Evolutionary conservation across 53 echinoderm and acorn worm genomes (phyloP), one percentile per base, ranked within the genome.

Genomic region (Arbacia lixula): DNA sequence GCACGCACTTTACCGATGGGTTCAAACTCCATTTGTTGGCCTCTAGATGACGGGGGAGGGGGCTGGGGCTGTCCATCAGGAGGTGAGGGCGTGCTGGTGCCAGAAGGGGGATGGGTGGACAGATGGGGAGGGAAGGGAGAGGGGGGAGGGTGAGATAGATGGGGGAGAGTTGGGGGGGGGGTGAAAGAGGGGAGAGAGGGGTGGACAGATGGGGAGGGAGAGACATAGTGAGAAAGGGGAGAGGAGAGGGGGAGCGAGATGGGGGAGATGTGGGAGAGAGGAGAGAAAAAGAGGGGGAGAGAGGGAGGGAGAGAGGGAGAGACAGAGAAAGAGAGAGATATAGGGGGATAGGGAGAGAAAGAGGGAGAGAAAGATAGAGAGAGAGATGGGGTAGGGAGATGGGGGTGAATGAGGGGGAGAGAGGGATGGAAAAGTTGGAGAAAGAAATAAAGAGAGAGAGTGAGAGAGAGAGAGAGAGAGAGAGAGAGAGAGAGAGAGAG

Each of bases 21-120:
- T 77, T 77, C 77, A 77, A 77, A 58, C 77, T 77, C 34, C 17
- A 77, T 77, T 77, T 77, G 58, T 8, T 36, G 37, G 58, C 57
- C 58, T 56, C 36, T 39, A 28, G 77, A 6, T 77, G 77, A 77
- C 39, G 77, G 28, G 36, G 35, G n/a, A 35, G 51, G 35, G 51
- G 34, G 52, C 74, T 53, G 33, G 74, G 53, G 19, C 14, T 51
- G 22, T 53, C 46, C 74, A 52, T 74, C 74, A 74, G 42, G 24
- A 26, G 1, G 36, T 37, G 1, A 36, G 2, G 68, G 21, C 4
- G 34, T 31, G 19, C 4, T 14, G 16, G 6, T 33, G 31, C n/a
- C n/a, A n/a, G n/a, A n/a, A n/a, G n/a, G n/a, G 46, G 8, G 46
- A 46, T 8, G 8, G 8, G 46, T 8, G 22, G 21, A 56, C 2